These are phyloP conservation scores for Zygaena filipendulae DNA, from an alignment of 2,888 invertebrate genomes.

Conservation along the genomic window DNA sequence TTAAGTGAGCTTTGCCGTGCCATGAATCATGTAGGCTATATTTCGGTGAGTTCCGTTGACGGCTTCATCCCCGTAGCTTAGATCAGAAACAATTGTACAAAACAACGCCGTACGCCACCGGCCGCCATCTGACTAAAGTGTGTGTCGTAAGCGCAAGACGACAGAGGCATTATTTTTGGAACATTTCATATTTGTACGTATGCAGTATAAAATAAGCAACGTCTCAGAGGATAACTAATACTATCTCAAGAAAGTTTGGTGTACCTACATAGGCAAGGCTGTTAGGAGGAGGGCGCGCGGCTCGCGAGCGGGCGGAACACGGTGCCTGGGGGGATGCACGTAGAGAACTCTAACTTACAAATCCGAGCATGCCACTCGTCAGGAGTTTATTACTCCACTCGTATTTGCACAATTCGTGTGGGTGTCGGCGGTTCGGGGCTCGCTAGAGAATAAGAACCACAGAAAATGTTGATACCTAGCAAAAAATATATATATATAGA, in stretches of 20 bases:
- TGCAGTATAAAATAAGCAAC: slow-evolving; percentile 38
- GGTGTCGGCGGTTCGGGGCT: slow-evolving; percentile 48
- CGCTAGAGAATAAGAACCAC: no score
- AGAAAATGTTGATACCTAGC: no score
- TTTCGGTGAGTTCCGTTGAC: slow-evolving; percentile 44
- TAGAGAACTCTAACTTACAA: slow-evolving; percentile 53
- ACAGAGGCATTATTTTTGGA: no score
- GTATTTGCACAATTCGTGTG: slow-evolving; percentile 58
- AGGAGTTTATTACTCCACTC: slow-evolving; percentile 57
- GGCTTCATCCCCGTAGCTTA: slow-evolving; percentile 55
- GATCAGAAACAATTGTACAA: slow-evolving; percentile 52
- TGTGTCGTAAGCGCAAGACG: no score
- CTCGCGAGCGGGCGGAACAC: no score
- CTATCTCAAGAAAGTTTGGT: slow-evolving; percentile 41
- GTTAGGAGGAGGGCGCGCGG: slow-evolving; percentile 22
- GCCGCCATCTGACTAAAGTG: no score
- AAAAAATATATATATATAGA: no score
- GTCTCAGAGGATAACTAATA: slow-evolving; percentile 33
- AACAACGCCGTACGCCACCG: slow-evolving; percentile 25
- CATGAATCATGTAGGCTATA: slow-evolving; percentile 57
- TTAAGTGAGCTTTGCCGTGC: slow-evolving; percentile 48
- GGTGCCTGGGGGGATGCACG: slow-evolving; percentile 41
- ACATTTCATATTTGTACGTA: no score
- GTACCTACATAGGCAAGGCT: slow-evolving; percentile 32
- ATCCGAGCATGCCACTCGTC: slow-evolving; percentile 48